Base-by-base conservation (phyloP, 2,113 vertebrate species). In the Notothenia coriiceps region DNA sequence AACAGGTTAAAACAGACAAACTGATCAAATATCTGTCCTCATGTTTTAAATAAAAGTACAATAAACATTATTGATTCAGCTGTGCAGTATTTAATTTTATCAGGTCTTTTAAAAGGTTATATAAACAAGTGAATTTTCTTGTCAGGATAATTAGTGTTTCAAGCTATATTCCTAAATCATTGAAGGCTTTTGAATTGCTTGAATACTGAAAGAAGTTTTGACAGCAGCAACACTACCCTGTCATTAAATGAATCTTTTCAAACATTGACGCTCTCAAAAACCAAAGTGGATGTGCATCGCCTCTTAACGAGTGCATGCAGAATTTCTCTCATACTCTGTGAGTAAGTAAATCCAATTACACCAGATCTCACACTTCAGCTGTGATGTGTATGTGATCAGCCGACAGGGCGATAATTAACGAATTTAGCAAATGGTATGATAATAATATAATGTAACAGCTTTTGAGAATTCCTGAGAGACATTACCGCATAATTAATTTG, bases 401-500 rank as follows among this genome's bases (percentile, higher is more conserved):
- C 11, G 46, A 85, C 65, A 88, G 59, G 85, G 83, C 88, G 86
- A 89, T 90, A 91, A 93, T 90, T 89, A 91, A 90, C 66, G 72
- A 67, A 83, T 49, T 86, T 75, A 67, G 67, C 61, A 79, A 89
- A 90, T 78, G 52, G 81, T 90, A 67, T 68, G 73, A 80, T 86
- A 87, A 86, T 86, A 72, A 84, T 73, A 70, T 79, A 70, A 86
- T 84, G 74, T 77, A 59, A 77, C 64, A 66, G 66, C 77, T 84
- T 84, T 87, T 70, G 70, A 77, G 44, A 78, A 86, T 77, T 78
- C 75, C 14, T 2, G 12, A 13, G 68, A 78, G 78, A 86, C 78
- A 77, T 78, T 81, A 67, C 20, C 35, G 55, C 33, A 57, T 87
- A 86, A 84, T 87, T 87, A 80, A 87, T 84, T 82, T 88, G 56